Percentiles rank a stretch among this genome's conserved stretches.
Conservation (phyloP, 2,113 vertebrate species). For the Heliornis fulica region DNA sequence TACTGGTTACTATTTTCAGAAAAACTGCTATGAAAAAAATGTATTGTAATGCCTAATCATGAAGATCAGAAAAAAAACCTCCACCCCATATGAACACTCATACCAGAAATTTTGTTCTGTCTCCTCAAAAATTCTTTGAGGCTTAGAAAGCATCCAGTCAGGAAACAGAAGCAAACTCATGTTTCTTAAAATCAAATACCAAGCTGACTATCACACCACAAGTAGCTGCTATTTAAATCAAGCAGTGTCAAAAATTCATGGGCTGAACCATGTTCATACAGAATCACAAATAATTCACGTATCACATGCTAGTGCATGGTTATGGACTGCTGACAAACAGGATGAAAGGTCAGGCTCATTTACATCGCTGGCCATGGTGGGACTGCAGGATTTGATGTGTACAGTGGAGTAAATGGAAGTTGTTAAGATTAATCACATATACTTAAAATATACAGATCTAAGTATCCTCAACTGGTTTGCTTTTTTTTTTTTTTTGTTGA, state of each 20-base stretch:
- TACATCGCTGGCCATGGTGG: background rate
- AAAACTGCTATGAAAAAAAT: background rate
- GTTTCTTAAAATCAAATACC: background rate
- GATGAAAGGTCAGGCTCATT: background rate
- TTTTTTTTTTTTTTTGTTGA: background rate
- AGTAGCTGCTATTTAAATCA: background rate
- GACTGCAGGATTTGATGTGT: background rate
- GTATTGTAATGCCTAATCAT: background rate
- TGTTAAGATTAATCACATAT: background rate
- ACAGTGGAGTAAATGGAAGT: background rate
- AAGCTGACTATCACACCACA: background rate
- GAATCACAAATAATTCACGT: slow-evolving; percentile 28
- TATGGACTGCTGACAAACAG: background rate
- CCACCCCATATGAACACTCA: background rate
- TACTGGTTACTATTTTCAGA: background rate
- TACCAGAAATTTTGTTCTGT: background rate
- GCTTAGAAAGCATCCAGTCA: background rate
- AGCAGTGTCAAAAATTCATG: background rate
- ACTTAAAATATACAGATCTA: background rate
- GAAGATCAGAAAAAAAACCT: background rate
- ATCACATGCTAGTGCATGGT: background rate
- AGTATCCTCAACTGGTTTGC: background rate
- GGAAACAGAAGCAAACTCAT: background rate
- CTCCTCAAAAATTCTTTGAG: background rate
- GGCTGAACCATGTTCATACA: background rate